Evolutionary conservation across 2,888 invertebrate genomes (phyloP), one percentile per base, ranked within the genome.

Genomic region (Drosophila ustulata): DNA sequence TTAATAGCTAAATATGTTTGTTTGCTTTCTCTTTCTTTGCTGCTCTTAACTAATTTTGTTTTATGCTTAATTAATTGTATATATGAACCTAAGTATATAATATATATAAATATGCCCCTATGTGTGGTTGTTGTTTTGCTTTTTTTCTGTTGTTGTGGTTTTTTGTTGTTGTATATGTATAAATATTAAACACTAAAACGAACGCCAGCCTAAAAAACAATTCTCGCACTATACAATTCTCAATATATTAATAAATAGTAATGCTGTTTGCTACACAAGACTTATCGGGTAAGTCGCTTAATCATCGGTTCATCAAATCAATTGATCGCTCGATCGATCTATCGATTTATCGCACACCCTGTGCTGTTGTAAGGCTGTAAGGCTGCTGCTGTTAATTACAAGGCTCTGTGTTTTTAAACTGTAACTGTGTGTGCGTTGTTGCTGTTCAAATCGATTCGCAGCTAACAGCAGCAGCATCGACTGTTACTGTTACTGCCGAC

Each of bases 151-250:
- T 37, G 11, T n/a, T 37, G 37, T 37, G 37, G 37, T 37, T n/a
- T 37, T 34, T 34, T 34, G 9, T 32, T n/a, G 4, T 45, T 83
- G 78, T 87, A 80, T 87, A 88, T 82, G 70, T 88, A 88, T 89
- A 89, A 85, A 87, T 89, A 89, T 81, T 85, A 85, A 85, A 81
- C 71, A 72, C 76, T 89, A 87, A 83, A 76, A 81, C 88, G 82
- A 84, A 81, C 78, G 80, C 80, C 87, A 85, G 86, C 82, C 80
- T 82, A 75, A 72, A 77, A 85, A 82, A 83, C 84, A 83, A 88
- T 78, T 78, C 67, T 86, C 84, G 81, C 81, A 78, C 72, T 75
- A 68, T 69, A 82, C 78, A 78, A 78, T 79, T 76, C 70, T 88
- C 85, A 86, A 71, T 37, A 37, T 37, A 37, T 85, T 83, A 86